Percentiles rank a stretch among this genome's conserved stretches.
These are phyloP conservation scores for Rhyacichthys aspro DNA, from an alignment of 2,797 vertebrate species.

Conservation along the genomic window DNA sequence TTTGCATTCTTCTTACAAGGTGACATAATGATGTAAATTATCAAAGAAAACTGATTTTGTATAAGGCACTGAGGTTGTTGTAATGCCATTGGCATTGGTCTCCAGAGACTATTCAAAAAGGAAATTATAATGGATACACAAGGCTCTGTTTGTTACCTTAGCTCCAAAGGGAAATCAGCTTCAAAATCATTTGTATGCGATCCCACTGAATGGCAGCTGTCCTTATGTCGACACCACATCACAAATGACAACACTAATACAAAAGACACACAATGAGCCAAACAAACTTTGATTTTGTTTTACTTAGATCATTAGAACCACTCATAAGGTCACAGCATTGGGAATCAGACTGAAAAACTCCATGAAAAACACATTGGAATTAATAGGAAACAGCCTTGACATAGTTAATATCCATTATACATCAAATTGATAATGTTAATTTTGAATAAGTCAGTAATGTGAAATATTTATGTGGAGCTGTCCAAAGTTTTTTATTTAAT, in stretches of 20 bases:
- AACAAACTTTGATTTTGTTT: slow-evolving; percentile 75
- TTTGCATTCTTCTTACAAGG: slow-evolving; percentile 73
- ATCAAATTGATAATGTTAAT: slow-evolving; percentile 94
- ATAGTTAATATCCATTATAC: slow-evolving; percentile 88
- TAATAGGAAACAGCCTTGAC: slow-evolving; percentile 70
- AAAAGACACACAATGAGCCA: slow-evolving; percentile 51
- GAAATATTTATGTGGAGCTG: slow-evolving; percentile 95
- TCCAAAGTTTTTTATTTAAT: slow-evolving; percentile 81
- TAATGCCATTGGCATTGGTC: slow-evolving; percentile 65
- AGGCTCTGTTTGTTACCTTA: slow-evolving; percentile 68
- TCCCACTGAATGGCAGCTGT: slow-evolving; percentile 75
- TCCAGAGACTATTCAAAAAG: slow-evolving; percentile 70
- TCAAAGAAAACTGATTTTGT: slow-evolving; percentile 73
- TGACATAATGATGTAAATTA: slow-evolving; percentile 79
- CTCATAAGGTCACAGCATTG: slow-evolving; percentile 64
- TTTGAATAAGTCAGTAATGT: slow-evolving; percentile 93
- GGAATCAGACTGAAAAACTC: slow-evolving; percentile 49
- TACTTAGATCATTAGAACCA: slow-evolving; percentile 67
- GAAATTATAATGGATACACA: slow-evolving; percentile 67
- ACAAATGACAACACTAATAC: slow-evolving; percentile 62
- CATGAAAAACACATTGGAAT: slow-evolving; percentile 65
- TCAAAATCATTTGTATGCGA: slow-evolving; percentile 53
- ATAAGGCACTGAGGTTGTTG: slow-evolving; percentile 52
- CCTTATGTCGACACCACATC: slow-evolving; percentile 59
- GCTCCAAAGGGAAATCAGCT: slow-evolving; percentile 72